These are phyloP conservation scores for Mellivora capensis DNA, from an alignment of 2,113 vertebrate species.

Conservation along the genomic window DNA sequence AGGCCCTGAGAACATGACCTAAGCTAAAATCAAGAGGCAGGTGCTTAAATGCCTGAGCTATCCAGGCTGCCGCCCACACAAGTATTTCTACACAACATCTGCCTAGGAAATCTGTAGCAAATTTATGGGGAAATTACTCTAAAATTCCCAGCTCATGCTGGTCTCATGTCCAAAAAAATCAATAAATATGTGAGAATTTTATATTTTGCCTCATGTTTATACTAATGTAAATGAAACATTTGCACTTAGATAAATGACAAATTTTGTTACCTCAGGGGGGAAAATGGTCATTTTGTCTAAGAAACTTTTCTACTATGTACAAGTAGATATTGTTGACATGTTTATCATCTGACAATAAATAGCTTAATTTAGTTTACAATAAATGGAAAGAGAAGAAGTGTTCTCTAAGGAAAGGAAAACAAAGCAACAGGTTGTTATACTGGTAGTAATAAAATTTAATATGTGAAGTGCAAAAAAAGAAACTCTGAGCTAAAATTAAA, in stretches of 20 bases:
- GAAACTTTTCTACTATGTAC: neutral
- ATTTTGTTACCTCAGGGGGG: neutral
- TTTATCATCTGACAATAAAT: conserved; percentile 17
- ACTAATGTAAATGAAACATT: neutral
- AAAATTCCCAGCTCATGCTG: conserved; percentile 58
- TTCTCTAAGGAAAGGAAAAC: neutral
- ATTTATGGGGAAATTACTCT: conserved; percentile 50
- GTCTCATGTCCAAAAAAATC: conserved; percentile 18
- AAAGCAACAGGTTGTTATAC: neutral
- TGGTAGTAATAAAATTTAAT: neutral
- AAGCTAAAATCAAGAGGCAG: neutral
- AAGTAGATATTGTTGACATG: neutral
- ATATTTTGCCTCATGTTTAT: neutral
- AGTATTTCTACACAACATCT: conserved; percentile 71
- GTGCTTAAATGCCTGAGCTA: neutral
- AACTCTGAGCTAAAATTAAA: neutral
- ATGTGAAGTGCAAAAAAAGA: neutral
- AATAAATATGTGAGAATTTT: conserved; percentile 18
- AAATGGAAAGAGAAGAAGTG: neutral
- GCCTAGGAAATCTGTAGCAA: conserved; percentile 52
- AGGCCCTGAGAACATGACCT: neutral
- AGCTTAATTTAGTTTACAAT: neutral
- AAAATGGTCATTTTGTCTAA: neutral
- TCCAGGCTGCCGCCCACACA: conserved; percentile 13
- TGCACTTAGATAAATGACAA: neutral